Base-by-base conservation (phyloP, 2,888 invertebrate genomes). In the Dastarcus helophoroides region DNA sequence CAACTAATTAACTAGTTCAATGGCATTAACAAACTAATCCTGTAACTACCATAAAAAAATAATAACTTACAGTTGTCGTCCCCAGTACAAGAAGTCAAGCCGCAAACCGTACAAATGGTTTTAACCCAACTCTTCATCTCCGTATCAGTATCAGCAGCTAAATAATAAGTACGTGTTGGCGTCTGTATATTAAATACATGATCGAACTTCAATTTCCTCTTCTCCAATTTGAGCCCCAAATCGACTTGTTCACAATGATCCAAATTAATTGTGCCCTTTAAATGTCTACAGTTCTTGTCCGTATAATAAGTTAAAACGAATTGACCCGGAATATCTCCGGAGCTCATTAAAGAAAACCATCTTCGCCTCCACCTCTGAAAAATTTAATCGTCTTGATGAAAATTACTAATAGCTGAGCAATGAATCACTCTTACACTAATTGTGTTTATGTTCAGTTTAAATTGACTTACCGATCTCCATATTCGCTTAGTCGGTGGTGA, bases 121-220 rank as follows among this genome's bases (percentile, higher is more conserved):
- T 85, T 82, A 6, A 94, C 93, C 95, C 95, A 95, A 57, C 80
- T 80, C 46, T 81, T 82, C 93, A 95, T 93, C 50, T 93, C 91
- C 25, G 73, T 71, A 56, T 91, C 90, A 16, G 81, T 80, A 47
- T 91, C 90, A 1, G 93, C 90, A 35, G 91, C 91, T 43, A 95
- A 68, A 59, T 89, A 93, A 58, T 93, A 95, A 16, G 80, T 84
- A 44, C 94, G 71, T 41, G 82, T 80, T 17, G 86, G 83, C 29
- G 90, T 91, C 56, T 82, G 81, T 21, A 91, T 81, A 47, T 86
- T 85, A 56, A 91, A 91, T 66, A 90, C 88, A 53, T 75, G 79
- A 51, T 84, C 76, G 49, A 81, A 79, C 48, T 84, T 81, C 49
- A 79, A 73, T 48, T 83, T 83, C 37, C 79, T 72, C 47, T 82